Evolutionary conservation across 2,797 vertebrate genomes (phyloP), one percentile per base, ranked within the genome.

Genomic region (Lithobates sylvaticus): DNA sequence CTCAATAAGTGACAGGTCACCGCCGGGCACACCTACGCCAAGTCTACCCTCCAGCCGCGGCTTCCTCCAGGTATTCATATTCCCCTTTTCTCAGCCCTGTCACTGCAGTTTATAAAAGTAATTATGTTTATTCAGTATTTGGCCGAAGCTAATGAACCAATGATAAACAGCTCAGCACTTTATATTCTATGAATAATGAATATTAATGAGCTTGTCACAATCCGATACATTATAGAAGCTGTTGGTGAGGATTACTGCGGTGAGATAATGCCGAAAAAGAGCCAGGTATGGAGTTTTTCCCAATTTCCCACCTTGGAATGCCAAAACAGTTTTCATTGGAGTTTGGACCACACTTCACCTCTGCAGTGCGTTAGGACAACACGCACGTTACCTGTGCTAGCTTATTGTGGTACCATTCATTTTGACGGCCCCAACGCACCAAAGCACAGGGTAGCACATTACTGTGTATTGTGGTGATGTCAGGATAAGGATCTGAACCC

Each of bases 61-160:
- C 81, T 47, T 86, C 87, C 86, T 64, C 29, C 39, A 86, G 2
- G 39, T 64, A 44, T 84, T 81, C 71, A 36, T 85, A 83, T 82
- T 67, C 42, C 69, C 64, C 16, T n/a, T 85, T 90, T 88, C 76
- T 81, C 80, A 90, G 84, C 83, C 81, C 82, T 90, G 90, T 90
- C 90, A 90, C 73, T 23, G 80, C 83, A 87, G 84, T 90, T 92
- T 92, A 83, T 89, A 89, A 88, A 88, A 89, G 87, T 92, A 90
- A 94, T 93, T 92, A 90, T 7, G 42, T 92, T 93, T 89, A 91
- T 90, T 89, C 76, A 88, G 90, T 92, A 92, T 93, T 94, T 92
- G 93, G 92, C 91, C 88, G 90, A 92, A 93, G 90, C 90, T 93
- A 94, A 94, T 91, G 92, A 93, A 93, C 90, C 92, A 89, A 75